Conservation (phyloP, 2,888 invertebrate species). For the Sycophila texana region DNA sequence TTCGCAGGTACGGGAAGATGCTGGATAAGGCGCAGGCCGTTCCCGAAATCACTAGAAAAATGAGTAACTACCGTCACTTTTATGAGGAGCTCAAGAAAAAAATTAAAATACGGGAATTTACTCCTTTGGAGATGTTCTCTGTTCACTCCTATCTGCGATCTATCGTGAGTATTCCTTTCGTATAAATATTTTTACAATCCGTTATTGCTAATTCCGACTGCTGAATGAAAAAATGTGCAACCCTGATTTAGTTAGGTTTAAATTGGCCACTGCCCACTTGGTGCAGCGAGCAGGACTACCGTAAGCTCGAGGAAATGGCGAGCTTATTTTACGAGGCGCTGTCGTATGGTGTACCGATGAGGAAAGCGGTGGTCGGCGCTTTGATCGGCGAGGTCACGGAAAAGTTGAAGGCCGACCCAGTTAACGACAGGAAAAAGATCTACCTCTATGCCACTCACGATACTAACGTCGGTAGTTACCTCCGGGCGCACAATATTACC, state of each 20-base stretch:
- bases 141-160: no score
- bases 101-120: no score
- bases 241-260: constrained; percentile 6
- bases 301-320: not conserved
- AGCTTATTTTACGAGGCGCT: not conserved
- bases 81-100: no score
- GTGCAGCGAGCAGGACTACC: not conserved
- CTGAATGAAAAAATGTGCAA: no score
- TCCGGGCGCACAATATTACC: constrained; percentile 12
- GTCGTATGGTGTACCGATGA: not conserved
- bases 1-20: no score
- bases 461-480: not conserved
- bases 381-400: not conserved
- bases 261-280: constrained; percentile 10
- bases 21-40: no score
- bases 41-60: no score
- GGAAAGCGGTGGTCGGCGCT: not conserved
- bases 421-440: not conserved
- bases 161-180: no score
- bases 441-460: constrained; percentile 25
- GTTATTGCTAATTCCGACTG: no score
- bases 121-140: no score
- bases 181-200: no score
- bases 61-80: no score
- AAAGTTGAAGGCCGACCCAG: not conserved